Percentiles rank a stretch among this genome's conserved stretches.
phyloP scores from a whole-genome alignment of 2,797 vertebrate genomes.

The Selene dorsalis region DNA sequence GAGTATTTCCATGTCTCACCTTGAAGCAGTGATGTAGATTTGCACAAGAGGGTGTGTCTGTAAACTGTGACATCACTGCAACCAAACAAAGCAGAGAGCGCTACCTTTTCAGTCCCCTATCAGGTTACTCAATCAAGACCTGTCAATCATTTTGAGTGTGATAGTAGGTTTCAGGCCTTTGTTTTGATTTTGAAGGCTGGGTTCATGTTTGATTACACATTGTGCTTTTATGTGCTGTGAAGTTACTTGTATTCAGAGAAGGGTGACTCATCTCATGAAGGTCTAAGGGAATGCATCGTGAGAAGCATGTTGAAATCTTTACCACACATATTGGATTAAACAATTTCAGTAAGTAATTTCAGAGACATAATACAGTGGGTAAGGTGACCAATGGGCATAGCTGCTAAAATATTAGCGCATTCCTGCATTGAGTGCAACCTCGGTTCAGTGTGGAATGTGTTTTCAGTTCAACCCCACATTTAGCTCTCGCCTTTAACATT shows the following conservation, averaged over 20 bases:
- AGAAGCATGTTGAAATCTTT: not conserved
- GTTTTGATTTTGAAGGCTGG: not conserved
- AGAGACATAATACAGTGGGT: constrained; percentile 12
- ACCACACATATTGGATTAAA: not conserved
- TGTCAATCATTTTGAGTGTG: no score
- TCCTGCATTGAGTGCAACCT: not conserved
- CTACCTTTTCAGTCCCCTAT: no score
- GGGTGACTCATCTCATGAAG: not conserved
- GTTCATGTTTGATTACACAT: not conserved
- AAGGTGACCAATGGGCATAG: constrained; percentile 6
- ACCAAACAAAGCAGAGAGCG: no score
- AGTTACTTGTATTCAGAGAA: not conserved
- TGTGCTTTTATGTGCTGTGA: not conserved
- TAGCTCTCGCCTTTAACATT: not conserved
- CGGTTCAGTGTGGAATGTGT: constrained; percentile 10
- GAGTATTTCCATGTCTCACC: not conserved
- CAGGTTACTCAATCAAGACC: no score
- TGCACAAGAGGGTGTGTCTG: not conserved
- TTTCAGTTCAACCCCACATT: constrained; percentile 5
- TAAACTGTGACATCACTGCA: not conserved
- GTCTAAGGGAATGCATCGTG: not conserved
- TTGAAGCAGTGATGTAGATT: not conserved
- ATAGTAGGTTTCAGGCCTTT: not conserved
- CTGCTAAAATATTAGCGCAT: constrained; percentile 6
- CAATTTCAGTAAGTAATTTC: not conserved